phyloP scores from a whole-genome alignment of 2,797 vertebrate species.

The Pipistrellus pygmaeus region DNA sequence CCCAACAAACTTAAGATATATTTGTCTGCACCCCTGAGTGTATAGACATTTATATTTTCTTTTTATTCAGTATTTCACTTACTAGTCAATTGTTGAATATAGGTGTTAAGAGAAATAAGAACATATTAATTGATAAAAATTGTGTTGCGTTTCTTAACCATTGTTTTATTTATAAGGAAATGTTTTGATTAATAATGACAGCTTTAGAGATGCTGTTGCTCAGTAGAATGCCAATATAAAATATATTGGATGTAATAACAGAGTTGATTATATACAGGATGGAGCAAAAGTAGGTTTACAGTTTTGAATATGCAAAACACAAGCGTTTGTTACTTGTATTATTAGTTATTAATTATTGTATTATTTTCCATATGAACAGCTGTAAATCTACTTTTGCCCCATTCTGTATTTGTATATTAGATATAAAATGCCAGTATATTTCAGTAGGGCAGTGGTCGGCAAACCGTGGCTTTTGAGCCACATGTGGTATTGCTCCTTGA shows the following conservation, averaged over 20 bases:
- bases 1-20: neutral
- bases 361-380: neutral
- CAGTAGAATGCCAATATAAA: conserved; percentile 42
- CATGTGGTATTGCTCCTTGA: too few species aligned
- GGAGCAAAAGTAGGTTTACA: neutral
- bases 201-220: neutral
- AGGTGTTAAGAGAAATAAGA: conserved; percentile 12
- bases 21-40: neutral
- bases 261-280: neutral
- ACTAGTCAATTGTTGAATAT: neutral
- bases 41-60: neutral
- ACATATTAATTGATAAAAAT: neutral
- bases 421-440: neutral
- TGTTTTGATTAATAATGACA: conserved; percentile 44
- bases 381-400: neutral
- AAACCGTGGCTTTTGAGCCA: too few species aligned
- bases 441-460: neutral
- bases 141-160: conserved; percentile 1
- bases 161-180: conserved; percentile 45
- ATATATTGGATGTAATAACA: conserved; percentile 32
- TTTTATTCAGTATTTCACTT: conserved; percentile 32
- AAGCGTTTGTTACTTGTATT: neutral
- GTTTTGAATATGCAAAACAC: neutral
- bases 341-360: neutral
- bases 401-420: neutral